Conservation (phyloP, 2,797 vertebrate species). For the Natrix natrix region DNA sequence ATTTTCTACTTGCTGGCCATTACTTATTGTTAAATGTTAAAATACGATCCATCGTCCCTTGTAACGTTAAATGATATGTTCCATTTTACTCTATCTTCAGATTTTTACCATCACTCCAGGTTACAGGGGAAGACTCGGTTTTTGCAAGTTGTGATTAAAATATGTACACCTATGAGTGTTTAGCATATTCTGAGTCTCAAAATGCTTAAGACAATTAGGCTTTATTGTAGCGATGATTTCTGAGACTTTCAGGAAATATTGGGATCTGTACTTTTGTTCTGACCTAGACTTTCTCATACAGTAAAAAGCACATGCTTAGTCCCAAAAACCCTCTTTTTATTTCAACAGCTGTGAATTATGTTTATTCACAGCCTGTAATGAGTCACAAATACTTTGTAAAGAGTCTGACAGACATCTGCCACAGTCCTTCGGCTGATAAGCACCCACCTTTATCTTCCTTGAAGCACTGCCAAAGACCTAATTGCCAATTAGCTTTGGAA, state of each 20-base stretch:
- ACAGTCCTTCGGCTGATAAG: too few species aligned
- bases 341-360: too few species aligned
- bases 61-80: neutral
- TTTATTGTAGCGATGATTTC: neutral
- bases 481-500: too few species aligned
- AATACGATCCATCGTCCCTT: neutral
- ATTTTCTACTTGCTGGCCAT: neutral
- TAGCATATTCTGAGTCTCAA: neutral
- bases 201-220: neutral
- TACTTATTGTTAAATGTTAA: neutral
- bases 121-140: neutral
- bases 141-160: neutral
- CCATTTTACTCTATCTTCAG: neutral
- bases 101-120: neutral
- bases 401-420: too few species aligned
- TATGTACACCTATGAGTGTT: neutral
- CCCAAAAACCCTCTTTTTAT: too few species aligned
- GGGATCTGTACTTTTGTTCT: neutral
- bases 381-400: too few species aligned
- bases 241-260: neutral
- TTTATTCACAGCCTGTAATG: too few species aligned
- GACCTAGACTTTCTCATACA: too few species aligned
- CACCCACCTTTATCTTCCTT: too few species aligned
- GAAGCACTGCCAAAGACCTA: too few species aligned
- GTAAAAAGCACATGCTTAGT: too few species aligned